phyloP scores from a whole-genome alignment of 2,113 vertebrate genomes.

The Panurus biarmicus region DNA sequence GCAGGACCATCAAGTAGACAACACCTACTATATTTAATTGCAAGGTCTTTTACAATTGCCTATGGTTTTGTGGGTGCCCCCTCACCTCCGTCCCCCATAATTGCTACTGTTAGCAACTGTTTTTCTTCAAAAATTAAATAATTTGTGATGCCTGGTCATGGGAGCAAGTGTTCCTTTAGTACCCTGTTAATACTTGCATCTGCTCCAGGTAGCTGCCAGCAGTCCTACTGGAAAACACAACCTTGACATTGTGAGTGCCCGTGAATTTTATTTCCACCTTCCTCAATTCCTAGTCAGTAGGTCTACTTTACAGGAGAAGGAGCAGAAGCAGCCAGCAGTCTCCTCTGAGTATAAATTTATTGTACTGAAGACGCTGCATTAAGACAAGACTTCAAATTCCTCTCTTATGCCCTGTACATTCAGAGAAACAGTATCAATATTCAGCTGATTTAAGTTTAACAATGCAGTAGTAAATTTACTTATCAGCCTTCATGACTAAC shows the following conservation, averaged over 20 bases:
- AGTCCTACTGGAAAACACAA: not conserved
- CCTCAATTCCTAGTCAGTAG: not conserved
- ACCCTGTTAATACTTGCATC: not conserved
- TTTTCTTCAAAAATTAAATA: not conserved
- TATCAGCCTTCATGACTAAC: not conserved
- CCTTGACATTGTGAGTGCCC: not conserved
- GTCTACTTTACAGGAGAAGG: not conserved
- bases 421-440: not conserved
- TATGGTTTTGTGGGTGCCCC: not conserved
- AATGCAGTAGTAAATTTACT: not conserved
- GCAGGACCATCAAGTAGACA: not conserved
- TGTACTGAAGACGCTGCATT: not conserved
- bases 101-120: not conserved
- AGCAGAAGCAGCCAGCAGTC: not conserved
- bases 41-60: not conserved
- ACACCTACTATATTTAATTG: not conserved
- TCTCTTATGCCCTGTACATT: not conserved
- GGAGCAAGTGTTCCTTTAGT: not conserved
- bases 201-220: not conserved
- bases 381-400: not conserved
- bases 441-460: not conserved
- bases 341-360: not conserved
- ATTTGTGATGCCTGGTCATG: fast-evolving
- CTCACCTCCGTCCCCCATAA: not conserved
- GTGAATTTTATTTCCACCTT: not conserved